Percentiles rank a stretch among this genome's conserved stretches.
Evolutionary conservation across 2,113 vertebrate genomes (phyloP).

Genomic region (Nycticorax nycticorax): DNA sequence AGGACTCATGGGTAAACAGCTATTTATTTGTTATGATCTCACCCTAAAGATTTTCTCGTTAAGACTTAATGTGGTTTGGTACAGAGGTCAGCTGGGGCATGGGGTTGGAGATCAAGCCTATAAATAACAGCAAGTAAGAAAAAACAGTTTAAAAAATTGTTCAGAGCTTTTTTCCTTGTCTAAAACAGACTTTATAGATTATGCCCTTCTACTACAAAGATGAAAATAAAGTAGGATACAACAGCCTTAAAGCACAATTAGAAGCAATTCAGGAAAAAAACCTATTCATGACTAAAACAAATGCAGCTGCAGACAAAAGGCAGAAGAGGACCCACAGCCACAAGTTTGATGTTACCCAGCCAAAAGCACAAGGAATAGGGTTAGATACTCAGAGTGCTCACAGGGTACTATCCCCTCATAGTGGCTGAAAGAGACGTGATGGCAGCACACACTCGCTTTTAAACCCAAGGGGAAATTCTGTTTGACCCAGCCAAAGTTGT

Average conservation of each 20-base stretch:
- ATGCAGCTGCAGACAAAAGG: not conserved
- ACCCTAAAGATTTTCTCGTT: constrained; percentile 61
- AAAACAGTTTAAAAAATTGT: constrained; percentile 5
- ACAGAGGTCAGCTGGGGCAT: not conserved
- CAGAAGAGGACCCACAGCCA: not conserved
- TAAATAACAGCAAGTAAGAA: constrained; percentile 57
- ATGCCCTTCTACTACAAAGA: not conserved
- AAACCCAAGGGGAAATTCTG: not conserved
- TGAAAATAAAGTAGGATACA: not conserved
- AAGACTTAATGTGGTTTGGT: constrained; percentile 48
- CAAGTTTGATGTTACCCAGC: not conserved
- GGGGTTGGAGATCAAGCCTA: constrained; percentile 45
- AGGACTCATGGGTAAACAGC: constrained; percentile 10
- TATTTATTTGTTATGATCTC: constrained; percentile 72
- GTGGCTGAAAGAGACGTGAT: not conserved
- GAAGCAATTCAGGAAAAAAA: not conserved
- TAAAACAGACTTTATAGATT: constrained; percentile 53
- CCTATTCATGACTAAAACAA: not conserved
- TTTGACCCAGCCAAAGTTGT: not conserved
- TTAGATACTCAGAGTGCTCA: not conserved
- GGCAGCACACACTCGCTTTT: rapidly evolving
- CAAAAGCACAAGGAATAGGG: not conserved
- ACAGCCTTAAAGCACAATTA: not conserved
- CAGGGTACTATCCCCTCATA: rapidly evolving
- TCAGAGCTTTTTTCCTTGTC: constrained; percentile 11